These are phyloP conservation scores for Falco concolor DNA, from an alignment of 2,797 vertebrate genomes.

Conservation along the genomic window DNA sequence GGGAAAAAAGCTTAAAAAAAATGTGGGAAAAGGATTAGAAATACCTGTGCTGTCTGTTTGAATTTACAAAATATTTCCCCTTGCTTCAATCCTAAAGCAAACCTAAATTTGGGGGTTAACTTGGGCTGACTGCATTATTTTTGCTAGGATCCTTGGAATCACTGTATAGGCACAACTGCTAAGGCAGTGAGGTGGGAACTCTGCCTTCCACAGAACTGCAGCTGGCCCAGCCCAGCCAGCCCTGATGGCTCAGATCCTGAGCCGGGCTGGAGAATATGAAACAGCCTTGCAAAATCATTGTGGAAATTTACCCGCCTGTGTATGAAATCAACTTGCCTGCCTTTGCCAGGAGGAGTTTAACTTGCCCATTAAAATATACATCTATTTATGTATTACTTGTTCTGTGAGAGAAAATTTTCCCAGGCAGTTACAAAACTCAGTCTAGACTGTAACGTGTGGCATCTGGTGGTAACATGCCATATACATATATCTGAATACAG, in stretches of 20 bases:
- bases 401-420: conserved; percentile 63
- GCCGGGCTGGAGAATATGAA: conserved; percentile 21
- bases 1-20: not conserved
- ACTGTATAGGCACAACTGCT: fast-evolving
- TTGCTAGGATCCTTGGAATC: not conserved
- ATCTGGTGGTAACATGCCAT: conserved; percentile 60
- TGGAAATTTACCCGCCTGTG: conserved; percentile 64
- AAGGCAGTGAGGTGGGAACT: not conserved
- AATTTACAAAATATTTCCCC: not conserved
- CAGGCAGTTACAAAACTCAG: conserved; percentile 69
- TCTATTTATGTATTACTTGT: conserved; percentile 64
- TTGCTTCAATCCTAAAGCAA: not conserved
- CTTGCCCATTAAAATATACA: conserved; percentile 64
- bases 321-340: conserved; percentile 55
- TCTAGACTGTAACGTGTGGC: conserved; percentile 63
- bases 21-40: not conserved
- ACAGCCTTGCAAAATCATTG: conserved; percentile 62
- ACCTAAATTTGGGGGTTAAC: not conserved
- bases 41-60: not conserved
- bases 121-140: not conserved
- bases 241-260: not conserved
- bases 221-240: not conserved
- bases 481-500: conserved; percentile 44
- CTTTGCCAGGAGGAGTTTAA: conserved; percentile 64
- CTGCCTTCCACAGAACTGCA: not conserved